Base-by-base conservation (phyloP, 2,888 invertebrate species). In the Drosophila mayaguana region DNA sequence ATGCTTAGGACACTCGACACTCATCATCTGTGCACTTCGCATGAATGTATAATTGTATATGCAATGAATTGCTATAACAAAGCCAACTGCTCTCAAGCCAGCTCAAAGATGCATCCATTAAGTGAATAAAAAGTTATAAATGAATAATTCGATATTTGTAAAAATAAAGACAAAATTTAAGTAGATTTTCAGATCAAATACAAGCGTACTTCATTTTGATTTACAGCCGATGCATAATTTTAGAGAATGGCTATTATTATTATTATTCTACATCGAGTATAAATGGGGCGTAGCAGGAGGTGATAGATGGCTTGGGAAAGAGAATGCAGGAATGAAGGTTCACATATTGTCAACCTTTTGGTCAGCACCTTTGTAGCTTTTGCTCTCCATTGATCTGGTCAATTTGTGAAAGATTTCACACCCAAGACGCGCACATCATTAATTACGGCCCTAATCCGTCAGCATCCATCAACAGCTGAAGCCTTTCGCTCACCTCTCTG, bases 401-500 rank as follows among this genome's bases (percentile, higher is more conserved):
- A 80, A 79, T 83, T 75, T 79, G 75, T 72, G 67, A 67, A 53
- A 66, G 54, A 73, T 73, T 72, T 73, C 75, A 80, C 80, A 80
- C 64, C 73, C 72, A 71, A 72, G 63, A 25, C n/a, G 28, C 40
- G 40, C 3, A 54, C 42, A 81, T 90, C 91, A 91, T 91, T 91
- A 91, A 91, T 91, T 89, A 91, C 83, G 78, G 63, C 42, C 74
- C 77, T 90, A 92, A 90, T 91, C 84, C 90, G 85, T 90, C 90
- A 90, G 73, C 75, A 77, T 88, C 83, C 83, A 70, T 83, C 90
- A 87, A 65, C 73, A 65, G 46, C 32, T 46, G 55, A 65, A 74
- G 78, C 80, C 80, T 78, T 73, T 76, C 65, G 57, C 71, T 74
- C 63, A 77, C 80, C 84, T 83, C 64, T 74, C 32, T 0, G 11